A percentile compares a stretch with the other conserved stretches of the same genome.
phyloP scores from a whole-genome alignment of 92 coral and sea anemone species.

The Parazoanthus darwini region DNA sequence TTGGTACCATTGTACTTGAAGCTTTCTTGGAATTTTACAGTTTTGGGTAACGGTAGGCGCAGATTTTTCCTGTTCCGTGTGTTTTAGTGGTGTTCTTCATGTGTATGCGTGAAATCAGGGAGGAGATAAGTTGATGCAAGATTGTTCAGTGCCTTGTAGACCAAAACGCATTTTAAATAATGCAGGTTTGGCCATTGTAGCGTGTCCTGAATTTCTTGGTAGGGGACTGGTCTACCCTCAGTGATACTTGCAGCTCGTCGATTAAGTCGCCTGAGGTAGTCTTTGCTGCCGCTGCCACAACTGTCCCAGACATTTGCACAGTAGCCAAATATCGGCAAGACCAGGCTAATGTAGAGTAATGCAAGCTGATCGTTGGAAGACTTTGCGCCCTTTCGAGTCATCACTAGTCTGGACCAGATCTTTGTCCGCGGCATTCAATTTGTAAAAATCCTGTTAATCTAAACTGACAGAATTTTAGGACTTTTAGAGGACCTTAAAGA shows the following conservation, averaged over 20 bases:
- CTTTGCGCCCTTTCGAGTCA: slow-evolving; percentile 52
- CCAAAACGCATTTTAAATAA: slow-evolving; percentile 36
- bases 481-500: too few relatives aligned
- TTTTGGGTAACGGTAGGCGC: too few relatives aligned
- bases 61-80: neutral
- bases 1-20: slow-evolving; percentile 24
- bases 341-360: slow-evolving; percentile 41
- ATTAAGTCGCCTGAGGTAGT: slow-evolving; percentile 40
- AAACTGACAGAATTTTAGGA: too few relatives aligned
- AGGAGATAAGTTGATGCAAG: too few relatives aligned
- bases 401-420: slow-evolving; percentile 50
- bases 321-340: neutral
- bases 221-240: slow-evolving; percentile 37
- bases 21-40: neutral
- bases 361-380: slow-evolving; percentile 35
- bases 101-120: neutral
- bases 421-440: neutral
- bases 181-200: slow-evolving; percentile 52
- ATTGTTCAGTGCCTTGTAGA: neutral
- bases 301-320: too few relatives aligned
- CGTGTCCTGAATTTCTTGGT: slow-evolving; percentile 20
- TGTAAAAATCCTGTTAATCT: too few relatives aligned
- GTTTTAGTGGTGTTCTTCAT: slow-evolving; percentile 24
- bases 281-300: slow-evolving; percentile 1
- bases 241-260: slow-evolving; percentile 21